A percentile compares a stretch with the other conserved stretches of the same genome.
phyloP scores from a whole-genome alignment of 2,888 invertebrate species.

The Laothoe populi region DNA sequence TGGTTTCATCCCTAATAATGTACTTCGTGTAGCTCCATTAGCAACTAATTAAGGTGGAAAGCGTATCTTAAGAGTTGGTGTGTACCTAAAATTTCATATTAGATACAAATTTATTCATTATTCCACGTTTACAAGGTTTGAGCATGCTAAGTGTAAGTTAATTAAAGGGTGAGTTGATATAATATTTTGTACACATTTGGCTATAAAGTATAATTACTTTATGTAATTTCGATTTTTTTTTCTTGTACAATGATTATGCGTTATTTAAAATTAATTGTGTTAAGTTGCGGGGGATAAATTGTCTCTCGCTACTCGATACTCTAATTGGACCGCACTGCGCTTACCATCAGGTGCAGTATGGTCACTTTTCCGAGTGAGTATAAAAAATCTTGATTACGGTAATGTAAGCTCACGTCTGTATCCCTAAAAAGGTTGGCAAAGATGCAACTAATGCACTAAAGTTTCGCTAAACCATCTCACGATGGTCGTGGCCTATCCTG shows the following conservation, averaged over 20 bases:
- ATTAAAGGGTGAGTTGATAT: constrained; percentile 29
- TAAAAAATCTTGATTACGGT: no score
- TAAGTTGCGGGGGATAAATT: no score
- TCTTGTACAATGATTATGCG: neutral
- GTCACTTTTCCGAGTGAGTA: no score
- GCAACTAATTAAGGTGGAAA: constrained; percentile 55
- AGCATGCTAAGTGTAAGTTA: constrained; percentile 30
- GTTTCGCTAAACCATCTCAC: no score
- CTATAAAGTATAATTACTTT: neutral
- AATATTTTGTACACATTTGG: constrained; percentile 29
- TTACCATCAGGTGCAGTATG: no score
- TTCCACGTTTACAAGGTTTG: constrained; percentile 37
- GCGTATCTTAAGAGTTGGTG: constrained; percentile 48
- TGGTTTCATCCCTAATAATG: constrained; percentile 51
- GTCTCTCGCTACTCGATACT: no score
- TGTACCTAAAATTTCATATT: constrained; percentile 36
- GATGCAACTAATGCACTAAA: no score
- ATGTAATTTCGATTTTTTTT: neutral
- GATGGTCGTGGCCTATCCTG: no score
- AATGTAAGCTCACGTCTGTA: no score
- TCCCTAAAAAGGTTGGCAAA: no score
- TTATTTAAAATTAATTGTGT: neutral
- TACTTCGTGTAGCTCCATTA: constrained; percentile 59
- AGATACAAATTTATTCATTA: constrained; percentile 37
- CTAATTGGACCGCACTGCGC: no score